phyloP scores from a whole-genome alignment of 2,113 vertebrate genomes.

The Oncorhynchus masou region DNA sequence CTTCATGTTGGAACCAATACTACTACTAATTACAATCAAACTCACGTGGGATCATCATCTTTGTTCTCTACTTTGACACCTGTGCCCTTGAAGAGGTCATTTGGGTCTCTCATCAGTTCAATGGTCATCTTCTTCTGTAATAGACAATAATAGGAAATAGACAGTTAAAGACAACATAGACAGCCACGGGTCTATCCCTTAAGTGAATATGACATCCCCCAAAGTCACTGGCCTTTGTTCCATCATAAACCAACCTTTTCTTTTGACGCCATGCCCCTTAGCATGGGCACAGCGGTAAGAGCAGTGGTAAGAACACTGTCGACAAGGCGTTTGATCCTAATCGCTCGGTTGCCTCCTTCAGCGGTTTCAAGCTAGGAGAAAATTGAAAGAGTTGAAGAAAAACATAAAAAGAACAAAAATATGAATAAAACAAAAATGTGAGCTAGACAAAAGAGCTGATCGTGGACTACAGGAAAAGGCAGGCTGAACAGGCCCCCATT shows the following conservation, averaged over 20 bases:
- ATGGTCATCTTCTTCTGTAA: slow-evolving; percentile 71
- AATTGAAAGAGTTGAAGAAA: background rate
- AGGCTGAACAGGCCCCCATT: too few species aligned
- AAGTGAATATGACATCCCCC: background rate
- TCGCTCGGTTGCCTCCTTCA: slow-evolving; percentile 85
- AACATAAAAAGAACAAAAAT: too few species aligned
- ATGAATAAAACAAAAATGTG: too few species aligned
- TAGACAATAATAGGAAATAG: slow-evolving; percentile 8
- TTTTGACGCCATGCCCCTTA: slow-evolving; percentile 74
- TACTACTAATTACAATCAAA: background rate
- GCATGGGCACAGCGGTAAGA: slow-evolving; percentile 85
- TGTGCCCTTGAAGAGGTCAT: background rate
- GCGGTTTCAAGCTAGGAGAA: slow-evolving; percentile 79
- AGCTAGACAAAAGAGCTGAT: too few species aligned
- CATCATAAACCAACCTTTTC: slow-evolving; percentile 56
- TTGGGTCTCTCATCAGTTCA: slow-evolving; percentile 59
- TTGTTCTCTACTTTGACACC: slow-evolving; percentile 30
- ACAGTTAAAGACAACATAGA: background rate
- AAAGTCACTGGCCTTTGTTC: background rate
- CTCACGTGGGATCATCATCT: slow-evolving; percentile 18
- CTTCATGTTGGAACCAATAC: background rate
- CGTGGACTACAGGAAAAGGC: too few species aligned
- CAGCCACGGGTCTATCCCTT: background rate
- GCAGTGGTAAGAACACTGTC: slow-evolving; percentile 88
- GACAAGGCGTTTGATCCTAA: slow-evolving; percentile 88